A percentile compares a stretch with the other conserved stretches of the same genome.
These are phyloP conservation scores for Heliconius ethilla DNA, from an alignment of 2,888 invertebrate genomes.

Conservation along the genomic window DNA sequence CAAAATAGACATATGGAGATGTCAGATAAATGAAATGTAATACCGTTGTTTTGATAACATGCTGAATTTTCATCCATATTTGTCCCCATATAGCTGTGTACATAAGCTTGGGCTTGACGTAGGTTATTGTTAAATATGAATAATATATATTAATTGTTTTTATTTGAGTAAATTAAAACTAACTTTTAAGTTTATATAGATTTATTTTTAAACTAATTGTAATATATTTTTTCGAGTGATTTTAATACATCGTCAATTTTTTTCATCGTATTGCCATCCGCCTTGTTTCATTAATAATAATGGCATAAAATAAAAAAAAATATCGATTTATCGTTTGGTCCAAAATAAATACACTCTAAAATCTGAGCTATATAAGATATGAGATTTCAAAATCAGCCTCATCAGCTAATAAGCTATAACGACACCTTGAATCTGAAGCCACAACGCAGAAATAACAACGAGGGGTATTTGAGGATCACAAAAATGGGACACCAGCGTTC, in stretches of 20 bases:
- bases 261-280: no score
- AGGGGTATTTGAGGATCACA: conserved; percentile 42
- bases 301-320: no score
- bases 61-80: not conserved
- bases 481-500: conserved; percentile 38
- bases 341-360: no score
- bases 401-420: conserved; percentile 24
- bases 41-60: not conserved
- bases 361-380: not conserved
- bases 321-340: no score
- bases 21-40: conserved; percentile 12
- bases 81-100: no score
- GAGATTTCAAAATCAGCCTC: not conserved
- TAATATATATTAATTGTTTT: no score
- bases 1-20: not conserved
- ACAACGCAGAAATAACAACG: conserved; percentile 40
- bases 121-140: not conserved
- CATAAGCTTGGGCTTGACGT: not conserved
- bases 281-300: no score
- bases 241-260: no score
- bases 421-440: conserved; percentile 35
- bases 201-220: no score
- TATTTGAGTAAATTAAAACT: no score
- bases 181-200: no score
- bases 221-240: no score